A percentile compares a stretch with the other conserved stretches of the same genome.
Conservation (phyloP, 2,113 vertebrate species). For the Silurus meridionalis region DNA sequence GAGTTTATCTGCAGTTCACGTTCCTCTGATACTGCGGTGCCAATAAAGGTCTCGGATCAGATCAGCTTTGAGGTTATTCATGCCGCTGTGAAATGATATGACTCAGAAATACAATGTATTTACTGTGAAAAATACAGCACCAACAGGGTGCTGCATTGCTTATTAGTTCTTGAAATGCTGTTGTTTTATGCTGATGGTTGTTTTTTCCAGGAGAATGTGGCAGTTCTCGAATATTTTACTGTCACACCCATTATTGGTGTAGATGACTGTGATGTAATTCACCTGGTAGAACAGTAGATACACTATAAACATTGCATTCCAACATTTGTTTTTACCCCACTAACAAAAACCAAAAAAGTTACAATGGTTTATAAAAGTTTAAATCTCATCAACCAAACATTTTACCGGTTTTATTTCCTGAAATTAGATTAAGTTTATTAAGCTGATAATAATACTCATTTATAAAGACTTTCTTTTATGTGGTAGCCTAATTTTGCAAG, state of each 20-base stretch:
- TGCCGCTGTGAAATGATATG: neutral
- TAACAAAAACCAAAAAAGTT: neutral
- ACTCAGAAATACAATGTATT: neutral
- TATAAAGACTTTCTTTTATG: too few species aligned
- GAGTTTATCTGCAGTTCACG: too few species aligned
- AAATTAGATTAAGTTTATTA: neutral
- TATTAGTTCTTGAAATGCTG: neutral
- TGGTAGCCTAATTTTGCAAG: too few species aligned
- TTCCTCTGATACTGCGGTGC: neutral
- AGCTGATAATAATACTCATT: neutral
- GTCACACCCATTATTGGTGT: neutral
- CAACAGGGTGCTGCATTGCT: neutral
- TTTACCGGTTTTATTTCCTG: neutral
- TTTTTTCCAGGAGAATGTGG: neutral
- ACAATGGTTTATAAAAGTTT: neutral
- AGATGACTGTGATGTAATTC: neutral
- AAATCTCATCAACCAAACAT: neutral
- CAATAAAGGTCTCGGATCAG: neutral
- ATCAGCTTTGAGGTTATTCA: neutral
- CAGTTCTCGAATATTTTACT: neutral
- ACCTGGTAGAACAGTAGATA: neutral
- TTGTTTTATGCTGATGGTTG: neutral
- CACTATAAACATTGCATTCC: neutral
- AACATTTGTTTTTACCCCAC: neutral
- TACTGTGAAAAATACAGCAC: neutral